Percentiles rank a stretch among this genome's conserved stretches.
Conservation (phyloP, 2,888 invertebrate species). For the Tipula vernalis region DNA sequence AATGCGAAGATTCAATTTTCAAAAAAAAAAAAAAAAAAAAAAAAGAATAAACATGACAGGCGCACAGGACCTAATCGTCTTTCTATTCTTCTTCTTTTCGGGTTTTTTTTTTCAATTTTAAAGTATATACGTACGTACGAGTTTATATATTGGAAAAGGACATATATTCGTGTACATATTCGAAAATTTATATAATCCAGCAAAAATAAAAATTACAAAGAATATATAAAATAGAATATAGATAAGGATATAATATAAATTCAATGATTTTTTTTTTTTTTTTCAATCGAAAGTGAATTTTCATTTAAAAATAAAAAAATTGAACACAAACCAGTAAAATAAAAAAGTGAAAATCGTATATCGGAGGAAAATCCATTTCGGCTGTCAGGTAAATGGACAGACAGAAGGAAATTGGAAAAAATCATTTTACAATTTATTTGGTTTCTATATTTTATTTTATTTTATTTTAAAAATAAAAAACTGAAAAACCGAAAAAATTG, state of each 20-base stretch:
- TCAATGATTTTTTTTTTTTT: background rate
- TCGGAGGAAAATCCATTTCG: constrained; percentile 5
- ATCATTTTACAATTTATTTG: constrained; percentile 4
- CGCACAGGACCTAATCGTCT: constrained; percentile 1
- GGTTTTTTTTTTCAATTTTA: constrained; percentile 6
- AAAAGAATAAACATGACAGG: constrained; percentile 9
- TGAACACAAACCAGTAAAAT: background rate
- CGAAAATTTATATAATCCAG: background rate
- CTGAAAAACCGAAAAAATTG: background rate
- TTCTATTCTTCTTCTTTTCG: background rate
- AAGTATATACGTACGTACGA: too few species aligned
- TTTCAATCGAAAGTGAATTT: constrained; percentile 9
- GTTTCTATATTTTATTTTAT: background rate
- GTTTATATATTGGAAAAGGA: background rate
- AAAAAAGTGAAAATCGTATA: background rate
- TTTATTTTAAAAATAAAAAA: background rate
- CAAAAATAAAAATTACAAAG: background rate
- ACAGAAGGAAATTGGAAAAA: constrained; percentile 10
- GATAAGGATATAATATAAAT: constrained; percentile 8
- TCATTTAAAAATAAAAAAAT: background rate
- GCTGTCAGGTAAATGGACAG: constrained; percentile 11
- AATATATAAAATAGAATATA: constrained; percentile 5
- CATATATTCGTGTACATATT: background rate
- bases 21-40: constrained; percentile 15
- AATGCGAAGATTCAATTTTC: constrained; percentile 20